Percentiles rank a stretch among this genome's conserved stretches.
Conservation (phyloP, 1,140 invertebrate species). For the Magallana angulata region DNA sequence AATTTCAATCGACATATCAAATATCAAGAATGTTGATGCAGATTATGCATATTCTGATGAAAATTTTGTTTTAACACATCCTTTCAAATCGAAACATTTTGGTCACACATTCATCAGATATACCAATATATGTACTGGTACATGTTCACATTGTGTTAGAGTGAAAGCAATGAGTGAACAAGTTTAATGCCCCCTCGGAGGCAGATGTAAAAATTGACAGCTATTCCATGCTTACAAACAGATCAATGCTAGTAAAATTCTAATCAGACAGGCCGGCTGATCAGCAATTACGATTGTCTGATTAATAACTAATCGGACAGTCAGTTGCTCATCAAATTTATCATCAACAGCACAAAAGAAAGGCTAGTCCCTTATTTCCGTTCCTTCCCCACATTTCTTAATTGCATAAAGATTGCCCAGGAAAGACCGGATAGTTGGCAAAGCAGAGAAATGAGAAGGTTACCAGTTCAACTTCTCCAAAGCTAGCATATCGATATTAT, state of each 20-base stretch:
- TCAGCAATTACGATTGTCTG: constrained; percentile 19
- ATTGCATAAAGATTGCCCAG: neutral
- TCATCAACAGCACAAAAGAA: constrained; percentile 20
- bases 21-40: too few species aligned
- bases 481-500: too few species aligned
- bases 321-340: constrained; percentile 27
- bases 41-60: too few species aligned
- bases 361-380: constrained; percentile 34
- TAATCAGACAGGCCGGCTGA: constrained; percentile 5
- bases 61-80: too few species aligned
- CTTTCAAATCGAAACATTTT: neutral
- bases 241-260: constrained; percentile 36
- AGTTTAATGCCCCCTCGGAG: constrained; percentile 8
- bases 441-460: neutral
- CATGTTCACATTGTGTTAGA: neutral
- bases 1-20: too few species aligned
- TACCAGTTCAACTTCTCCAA: neutral
- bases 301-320: constrained; percentile 36
- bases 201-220: constrained; percentile 15
- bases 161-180: neutral
- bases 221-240: constrained; percentile 27
- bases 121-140: too few species aligned
- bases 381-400: neutral
- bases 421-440: neutral
- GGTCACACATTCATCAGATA: neutral